Evolutionary conservation across 2,888 invertebrate genomes (phyloP), one percentile per base, ranked within the genome.

Genomic region (Blera fallax): DNA sequence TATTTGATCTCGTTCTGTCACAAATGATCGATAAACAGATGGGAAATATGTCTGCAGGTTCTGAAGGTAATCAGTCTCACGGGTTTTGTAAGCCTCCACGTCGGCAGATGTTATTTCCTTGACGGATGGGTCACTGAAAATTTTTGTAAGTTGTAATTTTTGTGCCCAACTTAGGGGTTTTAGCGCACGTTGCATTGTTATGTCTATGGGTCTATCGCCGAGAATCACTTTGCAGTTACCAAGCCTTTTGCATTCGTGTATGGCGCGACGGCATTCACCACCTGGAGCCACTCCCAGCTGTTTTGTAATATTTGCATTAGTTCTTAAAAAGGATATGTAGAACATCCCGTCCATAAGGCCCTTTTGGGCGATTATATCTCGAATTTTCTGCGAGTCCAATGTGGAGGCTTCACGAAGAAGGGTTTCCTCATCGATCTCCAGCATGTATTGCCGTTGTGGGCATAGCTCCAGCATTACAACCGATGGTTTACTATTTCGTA

Each of bases 221-320:
- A 98, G 93, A 80, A 96, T 95, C 6, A 98, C 93, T 72, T 95
- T 93, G 91, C 98, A 98, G 87, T 95, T 94, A 1, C 95, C 95
- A 74, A 88, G 50, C 29, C 60, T 80, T 70, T 89, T 90, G 91
- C 97, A 97, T 94, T 98, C 98, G 77, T 94, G 93, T 92, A 96
- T 95, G 14, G 98, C 98, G 48, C 95, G 95, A 67, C 98, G 93
- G 91, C 98, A 98, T 93, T 98, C 98, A 7, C 98, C 98, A 6
- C 98, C 99, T 0, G 98, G 98, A 10, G 98, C 98, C 97, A 98
- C 97, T 18, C 98, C 98, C 40, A 98, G 93, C 91, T 98, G 95
- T 89, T 96, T 95, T 0, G 98, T 97, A 87, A 98, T 93, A 90
- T 97, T 96, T 1, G 98, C 98, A 11, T 97, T 97, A 94, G 98